These are phyloP conservation scores for Notarius quadriscutis DNA, from an alignment of 2,113 vertebrate species.

Conservation along the genomic window DNA sequence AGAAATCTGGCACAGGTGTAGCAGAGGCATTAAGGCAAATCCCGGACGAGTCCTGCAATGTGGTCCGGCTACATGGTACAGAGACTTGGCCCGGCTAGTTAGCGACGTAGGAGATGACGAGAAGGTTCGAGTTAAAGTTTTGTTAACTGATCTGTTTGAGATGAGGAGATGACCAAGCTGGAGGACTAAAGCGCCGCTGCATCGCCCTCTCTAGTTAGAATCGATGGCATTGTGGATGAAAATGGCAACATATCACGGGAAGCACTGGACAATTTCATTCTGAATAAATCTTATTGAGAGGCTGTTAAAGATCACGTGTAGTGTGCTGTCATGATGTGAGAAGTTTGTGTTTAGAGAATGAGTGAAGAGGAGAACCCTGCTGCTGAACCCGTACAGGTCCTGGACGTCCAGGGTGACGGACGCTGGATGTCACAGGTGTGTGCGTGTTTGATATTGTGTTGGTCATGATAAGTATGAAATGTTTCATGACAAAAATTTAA, in stretches of 20 bases:
- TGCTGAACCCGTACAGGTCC: constrained; percentile 79
- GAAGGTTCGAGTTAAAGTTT: too few species aligned
- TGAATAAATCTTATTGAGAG: not conserved
- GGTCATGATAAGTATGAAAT: not conserved
- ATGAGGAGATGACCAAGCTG: not conserved
- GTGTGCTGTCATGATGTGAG: not conserved
- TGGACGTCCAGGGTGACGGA: constrained; percentile 88
- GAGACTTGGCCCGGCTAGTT: not conserved
- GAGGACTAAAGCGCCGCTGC: not conserved
- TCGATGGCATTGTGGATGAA: not conserved
- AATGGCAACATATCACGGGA: not conserved
- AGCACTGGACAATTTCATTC: not conserved
- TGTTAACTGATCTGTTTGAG: not conserved
- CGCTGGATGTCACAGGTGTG: constrained; percentile 95
- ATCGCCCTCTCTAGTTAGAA: not conserved
- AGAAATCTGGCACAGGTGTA: not conserved
- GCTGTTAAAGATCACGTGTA: not conserved
- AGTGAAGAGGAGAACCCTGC: constrained; percentile 90
- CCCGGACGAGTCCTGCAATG: not conserved
- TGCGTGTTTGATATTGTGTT: not conserved
- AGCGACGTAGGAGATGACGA: not conserved
- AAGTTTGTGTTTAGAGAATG: constrained; percentile 71
- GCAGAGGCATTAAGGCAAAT: not conserved
- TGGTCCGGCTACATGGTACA: not conserved
- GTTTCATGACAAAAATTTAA: not conserved